phyloP scores from a whole-genome alignment of 1,140 invertebrate species.

The Calliphora vicina region DNA sequence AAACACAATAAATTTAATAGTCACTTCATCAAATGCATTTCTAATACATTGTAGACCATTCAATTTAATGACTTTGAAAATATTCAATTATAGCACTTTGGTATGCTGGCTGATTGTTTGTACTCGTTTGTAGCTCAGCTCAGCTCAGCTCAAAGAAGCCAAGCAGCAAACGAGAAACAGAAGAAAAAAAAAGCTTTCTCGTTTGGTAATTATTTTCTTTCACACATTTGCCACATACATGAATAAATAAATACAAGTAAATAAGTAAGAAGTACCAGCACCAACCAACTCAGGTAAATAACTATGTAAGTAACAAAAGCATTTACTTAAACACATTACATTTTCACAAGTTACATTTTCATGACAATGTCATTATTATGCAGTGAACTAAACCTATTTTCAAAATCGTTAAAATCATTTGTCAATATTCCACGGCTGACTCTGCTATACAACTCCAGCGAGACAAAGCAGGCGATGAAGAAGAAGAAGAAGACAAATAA shows the following conservation, averaged over 20 bases:
- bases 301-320: background rate
- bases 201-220: background rate
- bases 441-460: no score
- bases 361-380: constrained; percentile 35
- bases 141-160: no score
- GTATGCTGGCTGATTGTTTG: background rate
- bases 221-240: background rate
- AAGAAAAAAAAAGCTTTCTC: background rate
- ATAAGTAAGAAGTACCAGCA: no score
- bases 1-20: background rate
- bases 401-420: constrained; percentile 4
- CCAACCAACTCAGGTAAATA: no score
- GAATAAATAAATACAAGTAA: background rate
- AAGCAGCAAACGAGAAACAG: background rate
- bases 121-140: no score
- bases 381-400: constrained; percentile 11
- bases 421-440: background rate
- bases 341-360: constrained; percentile 23
- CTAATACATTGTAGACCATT: background rate
- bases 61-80: constrained; percentile 2
- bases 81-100: background rate
- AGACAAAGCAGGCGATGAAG: no score
- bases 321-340: background rate
- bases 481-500: no score
- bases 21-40: background rate